Evolutionary conservation across 1,140 invertebrate genomes (phyloP).

Genomic region (Mya arenaria): DNA sequence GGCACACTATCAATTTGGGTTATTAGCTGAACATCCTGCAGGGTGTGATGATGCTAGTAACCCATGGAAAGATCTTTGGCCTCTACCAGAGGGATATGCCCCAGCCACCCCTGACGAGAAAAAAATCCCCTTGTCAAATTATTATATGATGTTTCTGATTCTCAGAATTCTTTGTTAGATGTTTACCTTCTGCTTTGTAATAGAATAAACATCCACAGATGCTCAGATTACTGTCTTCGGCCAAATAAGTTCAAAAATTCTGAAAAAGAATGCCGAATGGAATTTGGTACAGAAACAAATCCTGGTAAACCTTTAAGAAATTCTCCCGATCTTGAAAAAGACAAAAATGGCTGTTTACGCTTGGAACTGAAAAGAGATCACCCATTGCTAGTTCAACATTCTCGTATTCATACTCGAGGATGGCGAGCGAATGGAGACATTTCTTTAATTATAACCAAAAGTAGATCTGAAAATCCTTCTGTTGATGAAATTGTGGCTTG

Average conservation of each 20-base stretch:
- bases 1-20: slow-evolving; percentile 35
- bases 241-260: background rate
- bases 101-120: slow-evolving; percentile 30
- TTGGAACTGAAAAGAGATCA: slow-evolving; percentile 57
- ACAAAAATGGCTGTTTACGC: slow-evolving; percentile 53
- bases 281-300: slow-evolving; percentile 7
- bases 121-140: slow-evolving; percentile 51
- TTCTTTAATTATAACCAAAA: slow-evolving; percentile 58
- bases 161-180: slow-evolving; percentile 30
- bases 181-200: slow-evolving; percentile 43
- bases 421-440: slow-evolving; percentile 64
- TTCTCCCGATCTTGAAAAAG: background rate
- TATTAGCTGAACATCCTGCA: slow-evolving; percentile 57
- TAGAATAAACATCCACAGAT: slow-evolving; percentile 53
- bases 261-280: slow-evolving; percentile 42
- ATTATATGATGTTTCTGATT: slow-evolving; percentile 53
- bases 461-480: slow-evolving; percentile 58
- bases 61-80: slow-evolving; percentile 55
- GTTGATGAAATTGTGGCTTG: background rate
- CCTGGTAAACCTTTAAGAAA: slow-evolving; percentile 43
- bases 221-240: slow-evolving; percentile 55
- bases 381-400: slow-evolving; percentile 54
- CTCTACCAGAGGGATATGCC: slow-evolving; percentile 53
- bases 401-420: slow-evolving; percentile 51
- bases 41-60: slow-evolving; percentile 52